Percentiles rank a stretch among this genome's conserved stretches.
These are phyloP conservation scores for Nematostella vectensis DNA, from an alignment of 92 coral and sea anemone genomes.

Conservation along the genomic window DNA sequence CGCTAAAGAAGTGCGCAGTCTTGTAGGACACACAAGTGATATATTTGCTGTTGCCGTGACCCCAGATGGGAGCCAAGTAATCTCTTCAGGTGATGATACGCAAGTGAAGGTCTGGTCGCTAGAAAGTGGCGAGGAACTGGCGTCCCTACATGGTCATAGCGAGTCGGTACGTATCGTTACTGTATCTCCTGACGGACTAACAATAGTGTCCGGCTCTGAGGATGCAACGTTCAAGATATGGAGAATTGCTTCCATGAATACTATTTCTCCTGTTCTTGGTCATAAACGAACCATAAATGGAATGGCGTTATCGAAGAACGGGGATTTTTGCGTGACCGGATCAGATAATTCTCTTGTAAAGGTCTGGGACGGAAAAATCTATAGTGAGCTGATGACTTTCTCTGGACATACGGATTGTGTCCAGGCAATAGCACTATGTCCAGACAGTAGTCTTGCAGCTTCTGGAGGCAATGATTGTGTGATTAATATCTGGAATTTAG, in stretches of 20 bases:
- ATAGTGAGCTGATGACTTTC: constrained; percentile 17
- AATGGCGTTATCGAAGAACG: constrained; percentile 15
- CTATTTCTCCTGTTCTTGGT: constrained; percentile 17
- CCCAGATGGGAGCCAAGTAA: constrained; percentile 22
- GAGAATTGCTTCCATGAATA: constrained; percentile 15
- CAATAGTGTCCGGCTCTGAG: constrained; percentile 43
- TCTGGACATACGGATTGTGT: constrained; percentile 31
- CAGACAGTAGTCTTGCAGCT: constrained; percentile 11
- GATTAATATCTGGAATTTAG: constrained; percentile 34
- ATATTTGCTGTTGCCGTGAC: constrained; percentile 42
- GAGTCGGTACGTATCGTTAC: constrained; percentile 33
- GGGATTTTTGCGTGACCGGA: constrained; percentile 23
- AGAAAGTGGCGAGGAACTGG: constrained; percentile 27
- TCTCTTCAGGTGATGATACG: constrained; percentile 39
- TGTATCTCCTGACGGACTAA: constrained; percentile 17
- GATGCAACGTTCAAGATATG: constrained; percentile 43
- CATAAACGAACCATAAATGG: constrained; percentile 35
- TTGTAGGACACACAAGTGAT: constrained; percentile 47
- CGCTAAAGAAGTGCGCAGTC: constrained; percentile 23
- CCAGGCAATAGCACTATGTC: constrained; percentile 30
- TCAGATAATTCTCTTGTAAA: constrained; percentile 37
- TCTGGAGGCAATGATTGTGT: constrained; percentile 30
- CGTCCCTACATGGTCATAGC: constrained; percentile 39
- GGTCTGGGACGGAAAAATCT: constrained; percentile 28
- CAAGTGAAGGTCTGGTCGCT: constrained; percentile 37